Evolutionary conservation across 1,140 invertebrate species (phyloP).

Genomic region (Drosophila simulans): DNA sequence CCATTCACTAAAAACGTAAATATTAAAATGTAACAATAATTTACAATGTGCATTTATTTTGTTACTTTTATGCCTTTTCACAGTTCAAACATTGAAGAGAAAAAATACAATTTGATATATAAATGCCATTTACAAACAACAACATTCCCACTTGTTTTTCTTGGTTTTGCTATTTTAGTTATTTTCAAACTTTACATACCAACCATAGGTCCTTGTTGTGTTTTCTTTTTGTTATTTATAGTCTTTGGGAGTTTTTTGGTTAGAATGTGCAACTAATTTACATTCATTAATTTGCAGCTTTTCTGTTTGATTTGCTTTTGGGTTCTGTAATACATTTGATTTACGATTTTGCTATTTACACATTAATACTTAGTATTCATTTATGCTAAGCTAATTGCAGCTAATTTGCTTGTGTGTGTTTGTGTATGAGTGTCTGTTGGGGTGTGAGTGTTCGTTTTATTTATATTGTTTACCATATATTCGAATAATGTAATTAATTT

Average conservation of each 20-base stretch:
- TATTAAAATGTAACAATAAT: conserved; percentile 73
- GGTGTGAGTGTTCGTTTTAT: conserved; percentile 24
- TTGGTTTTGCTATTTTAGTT: background rate
- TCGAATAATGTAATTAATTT: conserved; percentile 58
- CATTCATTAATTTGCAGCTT: conserved; percentile 38
- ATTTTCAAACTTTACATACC: conserved; percentile 35
- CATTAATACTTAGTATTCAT: conserved; percentile 59
- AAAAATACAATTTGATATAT: conserved; percentile 56
- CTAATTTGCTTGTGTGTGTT: conserved; percentile 54
- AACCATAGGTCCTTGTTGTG: conserved; percentile 40
- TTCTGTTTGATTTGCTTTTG: conserved; percentile 31
- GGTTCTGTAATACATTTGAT: conserved; percentile 35
- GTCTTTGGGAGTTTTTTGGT: conserved; percentile 66
- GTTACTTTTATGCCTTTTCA: conserved; percentile 34
- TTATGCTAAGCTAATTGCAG: conserved; percentile 72
- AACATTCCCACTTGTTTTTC: conserved; percentile 9
- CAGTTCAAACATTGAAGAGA: conserved; percentile 56
- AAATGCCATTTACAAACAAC: conserved; percentile 72
- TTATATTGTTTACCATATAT: conserved; percentile 41
- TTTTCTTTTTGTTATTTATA: conserved; percentile 56
- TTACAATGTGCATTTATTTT: conserved; percentile 71
- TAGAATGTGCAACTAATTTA: conserved; percentile 61
- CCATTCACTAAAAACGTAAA: conserved; percentile 46
- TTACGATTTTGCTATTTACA: conserved; percentile 49
- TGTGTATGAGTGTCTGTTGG: conserved; percentile 19